Conservation (phyloP, 2,797 vertebrate genomes). For the Karalla daura region DNA sequence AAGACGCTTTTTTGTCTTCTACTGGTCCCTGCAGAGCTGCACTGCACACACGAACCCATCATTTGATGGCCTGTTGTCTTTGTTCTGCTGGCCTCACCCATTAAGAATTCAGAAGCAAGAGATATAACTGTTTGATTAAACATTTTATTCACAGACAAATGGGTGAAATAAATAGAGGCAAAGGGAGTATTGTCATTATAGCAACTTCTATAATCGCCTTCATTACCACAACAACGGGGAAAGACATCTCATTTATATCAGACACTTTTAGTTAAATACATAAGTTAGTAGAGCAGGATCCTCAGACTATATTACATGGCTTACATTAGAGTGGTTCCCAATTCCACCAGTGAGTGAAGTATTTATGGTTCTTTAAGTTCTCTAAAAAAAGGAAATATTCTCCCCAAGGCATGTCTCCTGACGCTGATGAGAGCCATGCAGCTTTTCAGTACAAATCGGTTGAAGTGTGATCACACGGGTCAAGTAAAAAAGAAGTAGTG, state of each 20-base stretch:
- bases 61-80: no score
- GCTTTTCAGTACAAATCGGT: slow-evolving; percentile 48
- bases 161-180: slow-evolving; percentile 67
- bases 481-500: slow-evolving; percentile 59
- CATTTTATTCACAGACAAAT: slow-evolving; percentile 74
- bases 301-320: slow-evolving; percentile 32
- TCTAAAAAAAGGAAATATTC: slow-evolving; percentile 38
- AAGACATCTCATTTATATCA: slow-evolving; percentile 47
- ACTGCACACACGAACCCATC: no score
- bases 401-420: slow-evolving; percentile 58
- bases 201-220: slow-evolving; percentile 22
- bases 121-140: slow-evolving; percentile 44
- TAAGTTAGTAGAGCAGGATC: slow-evolving; percentile 53
- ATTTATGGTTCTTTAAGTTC: slow-evolving; percentile 12
- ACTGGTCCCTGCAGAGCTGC: no score
- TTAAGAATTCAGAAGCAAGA: no score
- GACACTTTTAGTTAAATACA: slow-evolving; percentile 77
- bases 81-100: no score
- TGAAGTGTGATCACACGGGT: slow-evolving; percentile 11
- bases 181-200: slow-evolving; percentile 27
- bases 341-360: slow-evolving; percentile 45
- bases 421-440: slow-evolving; percentile 76
- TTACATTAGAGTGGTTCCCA: slow-evolving; percentile 42
- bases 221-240: slow-evolving; percentile 36
- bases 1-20: no score